Percentiles rank a stretch among this genome's conserved stretches.
Conservation (phyloP, 2,113 vertebrate species). For the Polyodon spathula region DNA sequence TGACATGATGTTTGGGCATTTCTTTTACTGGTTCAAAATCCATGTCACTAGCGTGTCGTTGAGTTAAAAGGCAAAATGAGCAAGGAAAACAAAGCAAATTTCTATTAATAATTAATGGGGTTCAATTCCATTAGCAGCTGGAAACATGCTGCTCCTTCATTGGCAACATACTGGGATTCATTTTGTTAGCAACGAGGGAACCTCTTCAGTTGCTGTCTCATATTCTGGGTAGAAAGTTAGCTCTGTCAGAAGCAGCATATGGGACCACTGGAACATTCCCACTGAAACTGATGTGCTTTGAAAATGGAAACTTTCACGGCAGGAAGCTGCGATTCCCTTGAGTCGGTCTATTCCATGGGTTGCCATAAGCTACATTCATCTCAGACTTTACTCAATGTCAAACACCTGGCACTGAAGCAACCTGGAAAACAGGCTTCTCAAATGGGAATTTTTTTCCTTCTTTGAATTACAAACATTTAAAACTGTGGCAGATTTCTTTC, state of each 20-base stretch:
- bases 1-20: constrained; percentile 35
- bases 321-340: constrained; percentile 67
- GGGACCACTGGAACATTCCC: constrained; percentile 59
- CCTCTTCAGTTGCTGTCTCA: constrained; percentile 49
- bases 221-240: constrained; percentile 47
- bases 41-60: constrained; percentile 27
- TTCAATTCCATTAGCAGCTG: constrained; percentile 43
- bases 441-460: constrained; percentile 46
- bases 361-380: constrained; percentile 74
- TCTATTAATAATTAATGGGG: constrained; percentile 48
- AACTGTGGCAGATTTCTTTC: constrained; percentile 43
- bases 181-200: constrained; percentile 52
- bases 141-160: constrained; percentile 35
- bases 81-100: constrained; percentile 45
- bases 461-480: constrained; percentile 57
- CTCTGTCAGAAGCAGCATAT: constrained; percentile 60
- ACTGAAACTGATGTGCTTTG: constrained; percentile 66
- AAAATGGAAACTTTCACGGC: constrained; percentile 79
- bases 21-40: constrained; percentile 35
- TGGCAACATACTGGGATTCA: constrained; percentile 52
- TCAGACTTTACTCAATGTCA: constrained; percentile 66
- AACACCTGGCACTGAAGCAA: constrained; percentile 74
- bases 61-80: constrained; percentile 33
- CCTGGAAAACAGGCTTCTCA: constrained; percentile 59
- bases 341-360: constrained; percentile 64